phyloP scores from a whole-genome alignment of 2,888 invertebrate genomes.

The Cancer borealis region DNA sequence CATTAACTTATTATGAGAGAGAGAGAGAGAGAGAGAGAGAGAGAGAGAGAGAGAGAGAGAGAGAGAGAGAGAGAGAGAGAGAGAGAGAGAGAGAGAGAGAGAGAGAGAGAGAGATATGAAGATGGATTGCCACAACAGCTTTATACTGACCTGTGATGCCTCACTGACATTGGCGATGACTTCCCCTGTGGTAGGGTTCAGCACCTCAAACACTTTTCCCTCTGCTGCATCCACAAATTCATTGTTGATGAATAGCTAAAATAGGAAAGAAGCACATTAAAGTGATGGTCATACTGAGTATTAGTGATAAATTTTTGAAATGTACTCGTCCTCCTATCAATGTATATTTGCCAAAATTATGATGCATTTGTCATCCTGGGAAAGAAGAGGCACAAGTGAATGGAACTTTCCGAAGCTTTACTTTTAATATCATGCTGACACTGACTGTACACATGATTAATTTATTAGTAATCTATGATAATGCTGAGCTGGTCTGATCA shows the following conservation, averaged over 20 bases:
- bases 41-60: background rate
- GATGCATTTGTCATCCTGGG: no score
- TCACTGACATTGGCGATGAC: slow-evolving; percentile 89
- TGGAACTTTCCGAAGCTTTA: no score
- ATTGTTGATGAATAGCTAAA: slow-evolving; percentile 83
- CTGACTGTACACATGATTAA: no score
- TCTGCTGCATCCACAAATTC: slow-evolving; percentile 86
- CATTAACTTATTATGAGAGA: no score
- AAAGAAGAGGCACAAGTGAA: no score
- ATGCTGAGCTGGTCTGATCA: no score
- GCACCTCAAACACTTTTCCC: slow-evolving; percentile 91
- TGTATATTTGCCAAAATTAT: no score
- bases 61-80: slow-evolving; percentile 15
- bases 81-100: slow-evolving; percentile 5
- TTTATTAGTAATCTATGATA: no score
- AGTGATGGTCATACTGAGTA: background rate
- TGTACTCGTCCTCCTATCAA: no score
- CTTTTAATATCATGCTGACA: no score
- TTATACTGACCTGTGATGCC: slow-evolving; percentile 87
- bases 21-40: slow-evolving; percentile 1
- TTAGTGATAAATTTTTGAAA: background rate
- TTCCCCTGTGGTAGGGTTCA: slow-evolving; percentile 90
- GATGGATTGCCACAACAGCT: background rate
- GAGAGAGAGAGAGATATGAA: background rate
- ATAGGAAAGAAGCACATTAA: background rate